Conservation (phyloP, 2,888 invertebrate genomes). For the Dendrolimus houi region DNA sequence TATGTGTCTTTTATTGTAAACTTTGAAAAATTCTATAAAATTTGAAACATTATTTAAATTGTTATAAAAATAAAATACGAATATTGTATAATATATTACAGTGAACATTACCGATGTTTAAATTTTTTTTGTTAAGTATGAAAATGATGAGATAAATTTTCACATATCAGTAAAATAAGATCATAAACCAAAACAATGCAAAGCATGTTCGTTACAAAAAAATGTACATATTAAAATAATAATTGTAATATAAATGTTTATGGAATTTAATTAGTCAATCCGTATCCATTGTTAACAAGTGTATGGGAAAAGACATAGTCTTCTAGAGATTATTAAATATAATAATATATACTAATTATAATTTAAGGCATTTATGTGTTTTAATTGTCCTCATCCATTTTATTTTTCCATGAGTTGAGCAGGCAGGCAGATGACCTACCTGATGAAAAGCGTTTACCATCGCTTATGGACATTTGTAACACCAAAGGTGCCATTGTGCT, state of each 20-base stretch:
- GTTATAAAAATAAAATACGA: too few species aligned
- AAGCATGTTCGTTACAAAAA: slow-evolving; percentile 1
- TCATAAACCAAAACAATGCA: background rate
- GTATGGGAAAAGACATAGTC: slow-evolving; percentile 46
- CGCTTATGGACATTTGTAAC: too few species aligned
- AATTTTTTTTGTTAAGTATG: too few species aligned
- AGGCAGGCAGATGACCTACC: too few species aligned
- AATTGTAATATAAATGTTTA: background rate
- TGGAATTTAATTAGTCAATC: slow-evolving; percentile 25
- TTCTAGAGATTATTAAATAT: slow-evolving; percentile 44
- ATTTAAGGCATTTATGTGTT: slow-evolving; percentile 16
- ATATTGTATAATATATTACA: too few species aligned
- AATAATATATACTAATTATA: slow-evolving; percentile 19
- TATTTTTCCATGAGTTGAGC: too few species aligned
- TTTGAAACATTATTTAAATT: too few species aligned
- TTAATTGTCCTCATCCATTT: slow-evolving; percentile 4
- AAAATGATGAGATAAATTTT: background rate
- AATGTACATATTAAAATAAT: slow-evolving; percentile 1
- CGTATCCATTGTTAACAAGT: slow-evolving; percentile 37
- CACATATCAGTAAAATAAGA: background rate
- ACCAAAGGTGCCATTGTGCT: too few species aligned
- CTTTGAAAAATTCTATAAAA: too few species aligned
- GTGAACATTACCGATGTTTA: too few species aligned
- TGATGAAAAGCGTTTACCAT: too few species aligned
- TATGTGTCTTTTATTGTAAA: too few species aligned